Evolutionary conservation across 2,888 invertebrate species (phyloP).

Genomic region (Eudemis profundana): DNA sequence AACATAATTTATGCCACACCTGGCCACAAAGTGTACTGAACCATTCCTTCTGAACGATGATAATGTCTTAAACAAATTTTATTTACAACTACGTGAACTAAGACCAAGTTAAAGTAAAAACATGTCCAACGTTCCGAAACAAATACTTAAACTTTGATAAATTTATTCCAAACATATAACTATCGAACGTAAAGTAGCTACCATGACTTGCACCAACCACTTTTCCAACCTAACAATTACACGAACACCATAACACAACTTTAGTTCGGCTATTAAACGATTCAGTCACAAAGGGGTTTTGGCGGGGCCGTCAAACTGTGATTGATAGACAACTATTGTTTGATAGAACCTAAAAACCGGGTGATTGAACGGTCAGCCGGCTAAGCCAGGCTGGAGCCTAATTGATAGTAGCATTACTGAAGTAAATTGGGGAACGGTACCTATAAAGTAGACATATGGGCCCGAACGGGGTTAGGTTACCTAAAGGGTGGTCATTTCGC

Average conservation of each 20-base stretch:
- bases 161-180: constrained; percentile 10
- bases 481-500: not conserved
- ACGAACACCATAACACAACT: constrained; percentile 29
- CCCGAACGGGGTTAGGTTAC: not conserved
- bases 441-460: constrained; percentile 26
- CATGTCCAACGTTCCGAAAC: not conserved
- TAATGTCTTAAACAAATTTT: too few species aligned
- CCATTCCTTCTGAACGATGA: too few species aligned
- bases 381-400: constrained; percentile 57
- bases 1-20: too few species aligned
- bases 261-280: constrained; percentile 31
- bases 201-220: constrained; percentile 29
- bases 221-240: constrained; percentile 33
- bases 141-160: not conserved
- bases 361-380: constrained; percentile 54
- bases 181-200: constrained; percentile 5
- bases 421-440: constrained; percentile 56
- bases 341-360: constrained; percentile 40
- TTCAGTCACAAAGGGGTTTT: constrained; percentile 38
- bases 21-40: too few species aligned
- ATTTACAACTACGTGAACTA: too few species aligned
- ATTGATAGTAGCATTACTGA: constrained; percentile 63
- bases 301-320: constrained; percentile 27
- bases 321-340: constrained; percentile 36
- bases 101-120: too few species aligned